Evolutionary conservation across 2,888 invertebrate species (phyloP), one percentile per base, ranked within the genome.

Genomic region (Agrochola lota): DNA sequence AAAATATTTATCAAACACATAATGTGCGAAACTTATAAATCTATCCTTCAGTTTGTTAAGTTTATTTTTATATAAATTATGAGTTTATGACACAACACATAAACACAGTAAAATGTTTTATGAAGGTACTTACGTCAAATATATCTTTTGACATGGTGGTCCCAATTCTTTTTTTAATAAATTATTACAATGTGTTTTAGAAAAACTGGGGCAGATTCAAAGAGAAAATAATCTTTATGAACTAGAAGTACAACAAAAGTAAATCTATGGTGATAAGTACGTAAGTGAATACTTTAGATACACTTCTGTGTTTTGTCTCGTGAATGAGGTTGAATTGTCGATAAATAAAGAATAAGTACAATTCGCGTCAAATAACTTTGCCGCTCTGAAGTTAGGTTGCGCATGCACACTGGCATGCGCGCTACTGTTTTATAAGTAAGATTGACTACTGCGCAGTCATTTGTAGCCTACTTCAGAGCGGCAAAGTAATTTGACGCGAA

Each of bases 11-110:
- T 62, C 2, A 63, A 67, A 70, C 35, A 68, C 59, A 67, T 74
- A 55, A 79, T 79, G 73, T 69, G 57, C 35, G 43, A 72, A 81
- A 80, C n/a, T 26, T 57, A 76, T 78, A 74, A 75, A 87, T 75
- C 30, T 64, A 35, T 55, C 55, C 30, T 71, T 71, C 30, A 59
- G 23, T 64, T 49, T 40, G 59, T 77, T 74, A 70, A 69, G 55
- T 57, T n/a, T 40, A 9, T 63, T 73, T 76, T 75, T 72, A 30
- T 30, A 74, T 77, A 63, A 70, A 75, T 70, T 80, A 77, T 43
- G 9, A 40, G 40, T 40, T 40, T 40, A 43, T 70, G 69, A 78
- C 57, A 71, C 26, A 59, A 69, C 59, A 71, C 59, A 64, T 84
- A 63, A 76, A 81, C 71, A 68, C 17, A 75, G 62, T 78, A 68